Percentiles rank a stretch among this genome's conserved stretches.
phyloP scores from a whole-genome alignment of 2,888 invertebrate species.

The Caenorhabditis sp. region DNA sequence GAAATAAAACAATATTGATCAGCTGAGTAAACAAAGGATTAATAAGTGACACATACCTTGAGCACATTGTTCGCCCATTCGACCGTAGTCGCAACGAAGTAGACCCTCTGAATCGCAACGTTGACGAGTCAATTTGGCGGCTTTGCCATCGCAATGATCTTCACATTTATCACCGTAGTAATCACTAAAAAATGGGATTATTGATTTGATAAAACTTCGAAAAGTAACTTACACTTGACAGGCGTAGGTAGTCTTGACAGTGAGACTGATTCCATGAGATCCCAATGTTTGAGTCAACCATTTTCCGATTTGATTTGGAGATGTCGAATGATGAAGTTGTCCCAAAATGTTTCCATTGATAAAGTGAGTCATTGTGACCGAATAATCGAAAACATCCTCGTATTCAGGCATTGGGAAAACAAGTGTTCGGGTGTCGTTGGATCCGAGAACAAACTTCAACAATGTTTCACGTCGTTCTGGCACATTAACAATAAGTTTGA shows the following conservation, averaged over 20 bases:
- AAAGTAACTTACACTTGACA: background rate
- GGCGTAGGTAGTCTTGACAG: background rate
- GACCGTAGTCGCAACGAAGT: constrained; percentile 28
- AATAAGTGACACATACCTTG: constrained; percentile 20
- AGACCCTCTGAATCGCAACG: constrained; percentile 25
- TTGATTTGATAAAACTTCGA: background rate
- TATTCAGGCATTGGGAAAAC: too few species aligned
- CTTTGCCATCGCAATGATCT: constrained; percentile 9
- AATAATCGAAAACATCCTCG: background rate
- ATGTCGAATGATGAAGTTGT: background rate
- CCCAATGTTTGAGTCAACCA: background rate
- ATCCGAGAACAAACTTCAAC: too few species aligned
- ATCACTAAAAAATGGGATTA: background rate
- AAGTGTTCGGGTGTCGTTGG: too few species aligned
- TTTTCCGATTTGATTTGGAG: background rate
- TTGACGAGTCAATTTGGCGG: constrained; percentile 18
- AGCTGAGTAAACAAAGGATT: constrained; percentile 11
- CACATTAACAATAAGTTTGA: background rate
- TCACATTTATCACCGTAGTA: constrained; percentile 21
- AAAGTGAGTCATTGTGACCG: background rate
- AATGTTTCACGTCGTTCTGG: too few species aligned
- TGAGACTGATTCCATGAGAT: background rate
- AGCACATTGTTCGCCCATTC: constrained; percentile 34
- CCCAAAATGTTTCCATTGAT: background rate
- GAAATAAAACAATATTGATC: background rate